A percentile compares a stretch with the other conserved stretches of the same genome.
These are phyloP conservation scores for Anodontia alba DNA, from an alignment of 2,888 invertebrate genomes.

Conservation along the genomic window DNA sequence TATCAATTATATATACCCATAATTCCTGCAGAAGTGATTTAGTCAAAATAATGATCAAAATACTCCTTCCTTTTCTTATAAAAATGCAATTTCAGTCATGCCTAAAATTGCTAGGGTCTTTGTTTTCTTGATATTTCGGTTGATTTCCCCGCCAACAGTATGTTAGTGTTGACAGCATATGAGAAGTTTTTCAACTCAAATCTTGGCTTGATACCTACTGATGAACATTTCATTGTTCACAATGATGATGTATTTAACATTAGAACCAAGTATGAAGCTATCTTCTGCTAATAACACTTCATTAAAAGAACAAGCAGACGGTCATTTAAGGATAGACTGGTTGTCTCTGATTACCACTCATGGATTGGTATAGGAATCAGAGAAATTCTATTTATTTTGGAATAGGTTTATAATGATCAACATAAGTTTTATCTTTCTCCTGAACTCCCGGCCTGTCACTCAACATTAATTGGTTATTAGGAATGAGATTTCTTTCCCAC, in stretches of 20 bases:
- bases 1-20: conserved; percentile 12
- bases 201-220: conserved; percentile 14
- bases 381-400: conserved; percentile 12
- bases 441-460: conserved; percentile 13
- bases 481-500: conserved; percentile 11
- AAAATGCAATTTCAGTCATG: conserved; percentile 57
- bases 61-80: neutral
- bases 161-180: neutral
- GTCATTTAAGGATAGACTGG: conserved; percentile 14
- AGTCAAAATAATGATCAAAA: conserved; percentile 10
- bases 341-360: conserved; percentile 9
- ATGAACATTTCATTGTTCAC: conserved; percentile 8
- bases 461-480: conserved; percentile 17
- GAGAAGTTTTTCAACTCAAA: neutral
- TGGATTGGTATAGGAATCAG: conserved; percentile 7
- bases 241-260: neutral
- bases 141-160: neutral
- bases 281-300: neutral
- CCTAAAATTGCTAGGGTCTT: conserved; percentile 60
- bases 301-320: neutral
- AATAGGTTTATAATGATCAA: conserved; percentile 18
- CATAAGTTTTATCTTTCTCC: conserved; percentile 16
- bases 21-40: conserved; percentile 4
- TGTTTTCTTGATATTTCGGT: neutral
- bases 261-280: neutral